Evolutionary conservation across 2,888 invertebrate genomes (phyloP), one percentile per base, ranked within the genome.

Genomic region (Drosophila helvetica): DNA sequence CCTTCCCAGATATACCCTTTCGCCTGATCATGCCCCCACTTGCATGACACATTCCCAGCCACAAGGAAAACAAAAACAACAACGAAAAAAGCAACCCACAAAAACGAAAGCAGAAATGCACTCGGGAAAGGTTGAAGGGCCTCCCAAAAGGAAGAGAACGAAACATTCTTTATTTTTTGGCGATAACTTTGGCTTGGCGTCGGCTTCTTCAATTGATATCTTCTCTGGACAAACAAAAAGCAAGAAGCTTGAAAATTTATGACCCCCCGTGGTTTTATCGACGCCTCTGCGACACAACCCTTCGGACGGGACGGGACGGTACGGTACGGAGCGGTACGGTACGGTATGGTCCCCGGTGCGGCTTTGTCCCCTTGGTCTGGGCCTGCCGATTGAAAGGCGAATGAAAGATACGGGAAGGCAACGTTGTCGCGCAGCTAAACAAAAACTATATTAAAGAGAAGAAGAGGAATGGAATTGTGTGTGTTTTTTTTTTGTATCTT

Each of bases 201-300:
- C 86, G 86, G 86, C 89, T 75, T 70, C 62, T 62, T 69, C 67
- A 78, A 88, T 89, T 87, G 89, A 84, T 85, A 88, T 81, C 77
- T 58, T 15, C 7, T 15, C 38, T 38, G 65, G 83, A 88, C 88
- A 85, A 77, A 84, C 72, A 76, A 77, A 74, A 84, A 68, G 72
- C 78, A 84, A 88, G 89, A 87, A 85, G 87, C 82, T 80, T 78
- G 78, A 79, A 75, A 81, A 89, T 87, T 84, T 89, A 89, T 89
- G 87, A 79, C 87, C 89, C 87, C 89, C 89, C 75, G 83, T 75
- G 89, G 89, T 80, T 88, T 86, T 87, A 89, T 90, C 88, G 90
- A 89, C 88, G 89, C 90, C 89, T 89, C 86, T 89, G 90, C 78
- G 77, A 75, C 64, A 80, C 58, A 69, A 45, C 63, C 46, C 55